A percentile compares a stretch with the other conserved stretches of the same genome.
Evolutionary conservation across 2,113 vertebrate genomes (phyloP).

Genomic region (Taxidea taxus): DNA sequence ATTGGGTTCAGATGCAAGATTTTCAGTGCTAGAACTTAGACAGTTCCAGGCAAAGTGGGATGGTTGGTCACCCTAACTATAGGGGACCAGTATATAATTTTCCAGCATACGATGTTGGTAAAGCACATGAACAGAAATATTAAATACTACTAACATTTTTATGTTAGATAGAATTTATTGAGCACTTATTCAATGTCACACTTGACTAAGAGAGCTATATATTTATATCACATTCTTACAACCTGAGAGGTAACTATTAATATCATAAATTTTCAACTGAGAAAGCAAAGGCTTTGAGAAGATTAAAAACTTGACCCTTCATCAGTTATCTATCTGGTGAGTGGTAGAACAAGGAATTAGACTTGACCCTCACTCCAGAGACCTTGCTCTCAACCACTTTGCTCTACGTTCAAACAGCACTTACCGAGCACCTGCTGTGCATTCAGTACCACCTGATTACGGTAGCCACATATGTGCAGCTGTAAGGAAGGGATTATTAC

Average conservation of each 20-base stretch:
- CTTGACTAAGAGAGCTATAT: neutral
- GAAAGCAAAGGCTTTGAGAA: neutral
- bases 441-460: rapidly evolving
- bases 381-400: neutral
- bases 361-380: neutral
- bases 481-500: neutral
- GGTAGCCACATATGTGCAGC: neutral
- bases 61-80: neutral
- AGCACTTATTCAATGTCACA: neutral
- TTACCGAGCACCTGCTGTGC: neutral
- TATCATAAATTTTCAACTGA: neutral
- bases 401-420: neutral
- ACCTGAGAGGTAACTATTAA: neutral
- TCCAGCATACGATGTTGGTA: neutral
- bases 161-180: neutral
- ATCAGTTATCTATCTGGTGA: neutral
- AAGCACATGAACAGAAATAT: neutral
- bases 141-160: neutral
- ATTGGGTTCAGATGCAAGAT: neutral
- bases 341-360: neutral
- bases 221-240: neutral
- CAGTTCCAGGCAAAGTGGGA: neutral
- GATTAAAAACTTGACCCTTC: neutral
- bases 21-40: neutral
- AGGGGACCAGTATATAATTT: neutral